Evolutionary conservation across 2,888 invertebrate genomes (phyloP).

Genomic region (Drosophila paramelanica): DNA sequence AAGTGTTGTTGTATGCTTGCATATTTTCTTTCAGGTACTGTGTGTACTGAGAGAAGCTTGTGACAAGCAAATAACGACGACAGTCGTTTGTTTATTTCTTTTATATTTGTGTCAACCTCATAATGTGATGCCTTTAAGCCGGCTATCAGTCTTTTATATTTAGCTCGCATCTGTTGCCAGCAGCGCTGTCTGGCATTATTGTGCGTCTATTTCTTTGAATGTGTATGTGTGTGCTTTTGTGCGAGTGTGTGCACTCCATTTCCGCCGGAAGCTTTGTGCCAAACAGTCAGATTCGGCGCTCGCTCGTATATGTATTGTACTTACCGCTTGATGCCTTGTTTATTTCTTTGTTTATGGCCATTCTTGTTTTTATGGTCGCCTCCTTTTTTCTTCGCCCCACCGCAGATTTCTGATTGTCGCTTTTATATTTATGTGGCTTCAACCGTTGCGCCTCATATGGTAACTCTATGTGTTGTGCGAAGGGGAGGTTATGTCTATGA

Average conservation of each 20-base stretch:
- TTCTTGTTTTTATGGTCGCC: conserved; percentile 57
- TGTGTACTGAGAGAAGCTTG: conserved; percentile 23
- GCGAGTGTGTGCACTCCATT: conserved; percentile 59
- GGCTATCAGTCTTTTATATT: conserved; percentile 73
- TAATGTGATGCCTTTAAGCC: conserved; percentile 72
- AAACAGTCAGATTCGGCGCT: conserved; percentile 53
- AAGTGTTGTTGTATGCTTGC: background rate
- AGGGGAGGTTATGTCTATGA: conserved; percentile 42
- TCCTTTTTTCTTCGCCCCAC: conserved; percentile 17
- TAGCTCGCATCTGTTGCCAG: conserved; percentile 43
- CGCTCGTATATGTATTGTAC: conserved; percentile 51
- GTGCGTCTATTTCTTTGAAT: conserved; percentile 41
- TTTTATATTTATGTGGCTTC: conserved; percentile 73
- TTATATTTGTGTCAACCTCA: conserved; percentile 70
- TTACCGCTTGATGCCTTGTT: conserved; percentile 73
- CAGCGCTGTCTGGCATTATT: conserved; percentile 41
- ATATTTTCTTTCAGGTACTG: conserved; percentile 13
- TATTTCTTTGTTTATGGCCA: conserved; percentile 74
- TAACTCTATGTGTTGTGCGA: conserved; percentile 36
- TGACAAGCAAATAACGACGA: conserved; percentile 53
- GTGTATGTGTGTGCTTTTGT: conserved; percentile 7
- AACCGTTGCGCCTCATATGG: conserved; percentile 65
- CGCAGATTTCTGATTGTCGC: conserved; percentile 57
- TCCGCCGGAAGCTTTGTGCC: conserved; percentile 73
- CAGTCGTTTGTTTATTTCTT: conserved; percentile 54